Conservation (phyloP, 2,797 vertebrate species). For the Clarias pachynema region DNA sequence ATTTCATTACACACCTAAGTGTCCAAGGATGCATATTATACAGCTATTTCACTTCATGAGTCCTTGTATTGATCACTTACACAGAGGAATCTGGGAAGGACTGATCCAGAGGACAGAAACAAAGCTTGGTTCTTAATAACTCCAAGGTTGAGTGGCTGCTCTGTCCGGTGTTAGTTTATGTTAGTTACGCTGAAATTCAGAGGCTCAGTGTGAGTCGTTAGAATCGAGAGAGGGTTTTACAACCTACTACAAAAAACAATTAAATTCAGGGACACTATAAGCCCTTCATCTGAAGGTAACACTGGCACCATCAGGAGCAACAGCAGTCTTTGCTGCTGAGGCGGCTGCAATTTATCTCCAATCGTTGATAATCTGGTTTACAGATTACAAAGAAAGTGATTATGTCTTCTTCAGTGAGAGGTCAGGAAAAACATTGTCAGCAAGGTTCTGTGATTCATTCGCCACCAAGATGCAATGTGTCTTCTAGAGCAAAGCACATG, state of each 20-base stretch:
- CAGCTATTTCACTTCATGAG: neutral
- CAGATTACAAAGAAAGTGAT: constrained; percentile 62
- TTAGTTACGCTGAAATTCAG: constrained; percentile 56
- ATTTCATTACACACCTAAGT: constrained; percentile 29
- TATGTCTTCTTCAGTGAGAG: constrained; percentile 48
- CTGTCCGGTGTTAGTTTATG: constrained; percentile 39
- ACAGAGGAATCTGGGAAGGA: constrained; percentile 11
- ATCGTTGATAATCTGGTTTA: constrained; percentile 49
- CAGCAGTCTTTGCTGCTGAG: constrained; percentile 46
- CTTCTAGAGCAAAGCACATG: neutral
- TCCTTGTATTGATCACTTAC: constrained; percentile 27
- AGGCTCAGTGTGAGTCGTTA: constrained; percentile 64
- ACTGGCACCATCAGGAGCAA: constrained; percentile 54
- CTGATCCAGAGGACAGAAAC: constrained; percentile 4
- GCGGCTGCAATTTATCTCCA: constrained; percentile 62
- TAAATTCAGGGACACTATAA: constrained; percentile 68
- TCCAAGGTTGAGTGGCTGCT: constrained; percentile 50
- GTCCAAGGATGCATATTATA: constrained; percentile 17
- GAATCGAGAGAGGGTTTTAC: constrained; percentile 65
- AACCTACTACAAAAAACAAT: constrained; percentile 68
- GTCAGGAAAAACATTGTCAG: constrained; percentile 42
- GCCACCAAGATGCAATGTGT: neutral
- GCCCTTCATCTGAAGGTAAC: constrained; percentile 51
- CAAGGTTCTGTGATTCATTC: constrained; percentile 16
- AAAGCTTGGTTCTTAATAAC: constrained; percentile 32